A percentile compares a stretch with the other conserved stretches of the same genome.
Evolutionary conservation across 2,888 invertebrate genomes (phyloP).

Genomic region (Drosophila cracens): DNA sequence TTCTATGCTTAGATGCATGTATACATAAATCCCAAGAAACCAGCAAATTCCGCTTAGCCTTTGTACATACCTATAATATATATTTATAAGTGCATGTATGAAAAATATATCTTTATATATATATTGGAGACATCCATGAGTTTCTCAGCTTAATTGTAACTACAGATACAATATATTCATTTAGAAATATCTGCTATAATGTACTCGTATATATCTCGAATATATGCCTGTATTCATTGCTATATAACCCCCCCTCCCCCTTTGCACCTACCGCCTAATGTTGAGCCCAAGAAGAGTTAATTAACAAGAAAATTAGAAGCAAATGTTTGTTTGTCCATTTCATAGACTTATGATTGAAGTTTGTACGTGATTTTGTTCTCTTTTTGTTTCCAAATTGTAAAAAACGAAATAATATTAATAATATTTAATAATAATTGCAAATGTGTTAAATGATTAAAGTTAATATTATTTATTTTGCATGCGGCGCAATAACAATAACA

Average conservation of each 20-base stretch:
- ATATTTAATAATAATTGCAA: neutral
- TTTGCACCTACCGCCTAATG: neutral
- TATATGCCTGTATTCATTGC: conserved; percentile 27
- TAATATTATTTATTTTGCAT: conserved; percentile 12
- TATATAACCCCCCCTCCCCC: neutral
- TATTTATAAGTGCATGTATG: conserved; percentile 21
- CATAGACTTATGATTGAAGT: conserved; percentile 18
- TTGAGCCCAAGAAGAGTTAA: conserved; percentile 1
- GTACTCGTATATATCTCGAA: conserved; percentile 29
- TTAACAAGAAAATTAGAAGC: neutral
- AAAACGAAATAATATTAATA: neutral
- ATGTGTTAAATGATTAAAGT: conserved; percentile 30
- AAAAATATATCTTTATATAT: conserved; percentile 20
- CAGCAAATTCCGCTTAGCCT: conserved; percentile 1
- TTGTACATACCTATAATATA: conserved; percentile 44
- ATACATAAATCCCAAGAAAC: conserved; percentile 1
- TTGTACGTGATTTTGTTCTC: conserved; percentile 40
- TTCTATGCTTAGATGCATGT: conserved; percentile 8
- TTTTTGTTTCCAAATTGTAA: conserved; percentile 14
- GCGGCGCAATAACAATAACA: neutral
- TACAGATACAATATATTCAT: neutral
- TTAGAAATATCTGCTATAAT: conserved; percentile 10
- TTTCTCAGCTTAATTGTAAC: conserved; percentile 10
- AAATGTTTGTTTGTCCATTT: conserved; percentile 5
- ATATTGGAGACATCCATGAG: conserved; percentile 7